These are phyloP conservation scores for Tenodera sinensis DNA, from an alignment of 2,888 invertebrate species.

Conservation along the genomic window DNA sequence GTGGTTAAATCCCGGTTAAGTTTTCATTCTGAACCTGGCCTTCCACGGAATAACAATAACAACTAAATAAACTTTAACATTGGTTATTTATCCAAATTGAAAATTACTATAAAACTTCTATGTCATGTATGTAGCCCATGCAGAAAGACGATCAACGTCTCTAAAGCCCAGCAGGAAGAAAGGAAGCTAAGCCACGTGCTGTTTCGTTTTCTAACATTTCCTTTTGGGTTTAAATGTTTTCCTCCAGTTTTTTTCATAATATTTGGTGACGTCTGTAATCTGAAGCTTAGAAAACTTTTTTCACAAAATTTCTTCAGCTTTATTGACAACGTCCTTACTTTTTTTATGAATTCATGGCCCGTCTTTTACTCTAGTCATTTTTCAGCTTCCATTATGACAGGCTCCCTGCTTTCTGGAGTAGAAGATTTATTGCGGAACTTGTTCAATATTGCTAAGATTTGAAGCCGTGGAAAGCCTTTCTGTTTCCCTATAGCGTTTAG, in stretches of 20 bases:
- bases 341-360: background rate
- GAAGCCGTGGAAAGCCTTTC: background rate
- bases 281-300: background rate
- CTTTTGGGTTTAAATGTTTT: too few relatives aligned
- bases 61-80: too few relatives aligned
- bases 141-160: too few relatives aligned
- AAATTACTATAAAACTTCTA: too few relatives aligned
- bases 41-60: too few relatives aligned
- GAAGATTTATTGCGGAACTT: background rate
- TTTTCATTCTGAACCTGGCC: too few relatives aligned
- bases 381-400: background rate
- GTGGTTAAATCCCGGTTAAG: too few relatives aligned
- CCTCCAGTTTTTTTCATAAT: background rate
- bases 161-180: too few relatives aligned
- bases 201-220: too few relatives aligned
- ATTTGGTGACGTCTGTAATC: background rate
- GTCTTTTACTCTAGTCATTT: background rate
- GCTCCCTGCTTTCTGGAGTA: background rate
- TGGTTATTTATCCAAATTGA: too few relatives aligned
- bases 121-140: too few relatives aligned
- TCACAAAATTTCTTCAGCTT: background rate
- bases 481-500: background rate
- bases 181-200: too few relatives aligned
- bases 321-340: background rate
- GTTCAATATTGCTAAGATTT: background rate